Evolutionary conservation across 2,888 invertebrate genomes (phyloP).

Genomic region (Omphaloscelis lunosa): DNA sequence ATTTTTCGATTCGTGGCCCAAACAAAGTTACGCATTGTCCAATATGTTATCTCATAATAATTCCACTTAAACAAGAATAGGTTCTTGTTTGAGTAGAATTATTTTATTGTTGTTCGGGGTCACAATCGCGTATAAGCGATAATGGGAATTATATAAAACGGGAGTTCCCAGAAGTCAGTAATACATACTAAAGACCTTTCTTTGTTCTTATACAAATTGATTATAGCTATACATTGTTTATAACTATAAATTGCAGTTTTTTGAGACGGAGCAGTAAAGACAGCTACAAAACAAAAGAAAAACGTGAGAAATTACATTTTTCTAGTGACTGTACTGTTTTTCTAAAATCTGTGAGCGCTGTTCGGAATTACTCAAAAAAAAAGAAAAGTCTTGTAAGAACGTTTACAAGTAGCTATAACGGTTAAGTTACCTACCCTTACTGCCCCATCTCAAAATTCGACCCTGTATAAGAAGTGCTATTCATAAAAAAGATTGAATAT

Average conservation of each 20-base stretch:
- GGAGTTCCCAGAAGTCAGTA: not conserved
- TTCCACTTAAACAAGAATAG: too few species aligned
- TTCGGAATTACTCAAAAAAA: not conserved
- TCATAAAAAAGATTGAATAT: not conserved
- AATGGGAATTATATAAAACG: constrained; percentile 1
- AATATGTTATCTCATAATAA: too few species aligned
- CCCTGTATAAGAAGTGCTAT: not conserved
- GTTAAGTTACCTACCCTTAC: not conserved
- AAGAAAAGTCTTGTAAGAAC: not conserved
- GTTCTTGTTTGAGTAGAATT: too few species aligned
- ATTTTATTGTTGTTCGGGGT: not conserved
- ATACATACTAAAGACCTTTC: not conserved
- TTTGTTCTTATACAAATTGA: not conserved
- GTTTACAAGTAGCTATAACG: not conserved
- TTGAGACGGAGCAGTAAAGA: not conserved
- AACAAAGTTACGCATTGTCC: too few species aligned
- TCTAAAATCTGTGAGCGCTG: not conserved
- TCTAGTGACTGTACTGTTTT: not conserved
- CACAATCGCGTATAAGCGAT: not conserved
- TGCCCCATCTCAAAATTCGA: not conserved
- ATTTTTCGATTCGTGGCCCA: too few species aligned
- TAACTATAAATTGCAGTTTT: not conserved
- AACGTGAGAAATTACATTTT: not conserved
- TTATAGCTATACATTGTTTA: not conserved
- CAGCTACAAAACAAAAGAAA: not conserved